Percentiles rank a stretch among this genome's conserved stretches.
These are phyloP conservation scores for Lophius piscatorius DNA, from an alignment of 2,113 vertebrate genomes.

Conservation along the genomic window DNA sequence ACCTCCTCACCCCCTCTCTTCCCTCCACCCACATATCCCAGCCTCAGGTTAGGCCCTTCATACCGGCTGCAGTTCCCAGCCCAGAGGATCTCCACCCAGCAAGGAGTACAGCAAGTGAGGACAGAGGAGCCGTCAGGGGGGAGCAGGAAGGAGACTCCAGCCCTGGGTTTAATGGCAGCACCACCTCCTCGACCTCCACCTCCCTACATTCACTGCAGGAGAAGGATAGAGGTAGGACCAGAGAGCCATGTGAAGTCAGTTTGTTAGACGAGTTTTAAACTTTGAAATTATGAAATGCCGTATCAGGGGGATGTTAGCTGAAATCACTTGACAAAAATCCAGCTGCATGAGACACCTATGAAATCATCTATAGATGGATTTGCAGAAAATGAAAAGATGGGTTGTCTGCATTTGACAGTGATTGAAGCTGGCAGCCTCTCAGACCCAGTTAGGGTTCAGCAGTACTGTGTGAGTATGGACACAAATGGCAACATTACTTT, in stretches of 20 bases:
- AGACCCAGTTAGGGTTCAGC: too few relatives aligned
- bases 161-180: conserved; percentile 85
- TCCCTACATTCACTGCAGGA: conserved; percentile 82
- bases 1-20: conserved; percentile 13
- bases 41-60: conserved; percentile 72
- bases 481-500: too few relatives aligned
- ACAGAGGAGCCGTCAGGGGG: conserved; percentile 75
- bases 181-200: conserved; percentile 82
- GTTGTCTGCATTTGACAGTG: too few relatives aligned
- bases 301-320: too few relatives aligned
- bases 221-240: conserved; percentile 85
- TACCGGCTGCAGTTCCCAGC: conserved; percentile 69
- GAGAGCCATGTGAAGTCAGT: background rate
- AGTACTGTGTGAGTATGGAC: too few relatives aligned
- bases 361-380: too few relatives aligned
- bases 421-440: too few relatives aligned
- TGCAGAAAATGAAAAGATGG: too few relatives aligned
- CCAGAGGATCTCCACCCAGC: conserved; percentile 83
- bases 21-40: conserved; percentile 38
- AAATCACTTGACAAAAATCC: too few relatives aligned
- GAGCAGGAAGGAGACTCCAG: conserved; percentile 86
- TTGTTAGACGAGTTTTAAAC: too few relatives aligned
- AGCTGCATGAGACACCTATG: too few relatives aligned
- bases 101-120: conserved; percentile 86
- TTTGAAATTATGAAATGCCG: too few relatives aligned